Conservation (phyloP, 2,797 vertebrate genomes). For the Paedocypris micromegethes region DNA sequence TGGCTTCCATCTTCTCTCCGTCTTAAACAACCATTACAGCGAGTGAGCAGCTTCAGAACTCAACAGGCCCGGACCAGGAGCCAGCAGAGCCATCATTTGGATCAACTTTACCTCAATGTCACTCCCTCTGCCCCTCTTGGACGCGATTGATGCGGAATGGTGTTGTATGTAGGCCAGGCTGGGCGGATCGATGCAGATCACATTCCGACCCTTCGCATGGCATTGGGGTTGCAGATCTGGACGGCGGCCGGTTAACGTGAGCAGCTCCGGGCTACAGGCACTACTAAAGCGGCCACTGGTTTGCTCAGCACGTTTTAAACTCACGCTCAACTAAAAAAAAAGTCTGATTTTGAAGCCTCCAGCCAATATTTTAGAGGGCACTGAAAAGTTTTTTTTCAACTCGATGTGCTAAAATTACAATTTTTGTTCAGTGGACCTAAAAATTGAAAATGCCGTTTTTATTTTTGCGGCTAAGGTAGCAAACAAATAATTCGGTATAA, state of each 20-base stretch:
- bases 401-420: too few relatives aligned
- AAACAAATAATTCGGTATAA: too few relatives aligned
- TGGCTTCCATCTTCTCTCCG: constrained; percentile 2
- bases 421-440: too few relatives aligned
- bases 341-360: neutral
- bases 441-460: too few relatives aligned
- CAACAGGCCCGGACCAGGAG: neutral
- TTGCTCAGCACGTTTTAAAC: constrained; percentile 29
- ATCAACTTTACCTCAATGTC: constrained; percentile 56
- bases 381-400: too few relatives aligned
- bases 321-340: neutral
- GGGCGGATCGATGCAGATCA: constrained; percentile 46
- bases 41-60: constrained; percentile 1
- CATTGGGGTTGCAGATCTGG: constrained; percentile 19
- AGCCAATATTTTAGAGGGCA: too few relatives aligned
- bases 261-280: constrained; percentile 22
- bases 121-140: constrained; percentile 18
- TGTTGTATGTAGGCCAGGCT: constrained; percentile 39
- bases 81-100: constrained; percentile 2
- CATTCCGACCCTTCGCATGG: constrained; percentile 24
- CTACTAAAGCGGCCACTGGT: constrained; percentile 20
- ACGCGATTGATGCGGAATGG: constrained; percentile 39
- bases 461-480: too few relatives aligned
- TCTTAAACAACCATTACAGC: constrained; percentile 11
- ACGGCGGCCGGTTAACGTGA: constrained; percentile 9